A percentile compares a stretch with the other conserved stretches of the same genome.
These are phyloP conservation scores for Notothenia coriiceps DNA, from an alignment of 2,113 vertebrate genomes.

Conservation along the genomic window DNA sequence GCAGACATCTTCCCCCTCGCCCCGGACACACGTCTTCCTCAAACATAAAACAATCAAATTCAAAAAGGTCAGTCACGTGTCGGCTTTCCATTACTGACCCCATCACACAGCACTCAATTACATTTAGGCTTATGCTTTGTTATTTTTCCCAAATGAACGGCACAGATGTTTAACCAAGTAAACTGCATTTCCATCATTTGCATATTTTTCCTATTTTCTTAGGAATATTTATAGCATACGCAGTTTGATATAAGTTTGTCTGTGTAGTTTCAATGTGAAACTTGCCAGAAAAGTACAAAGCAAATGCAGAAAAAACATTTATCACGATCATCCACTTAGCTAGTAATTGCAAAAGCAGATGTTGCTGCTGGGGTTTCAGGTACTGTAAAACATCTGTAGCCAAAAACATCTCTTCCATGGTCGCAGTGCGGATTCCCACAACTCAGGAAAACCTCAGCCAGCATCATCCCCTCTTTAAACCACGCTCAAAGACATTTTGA, in stretches of 20 bases:
- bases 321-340: slow-evolving; percentile 58
- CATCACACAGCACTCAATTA: slow-evolving; percentile 20
- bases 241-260: slow-evolving; percentile 20
- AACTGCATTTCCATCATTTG: slow-evolving; percentile 20
- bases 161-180: background rate
- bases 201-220: slow-evolving; percentile 15
- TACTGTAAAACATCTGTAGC: slow-evolving; percentile 43
- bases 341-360: slow-evolving; percentile 64
- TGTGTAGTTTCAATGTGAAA: slow-evolving; percentile 1
- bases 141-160: slow-evolving; percentile 1
- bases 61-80: slow-evolving; percentile 62
- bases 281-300: slow-evolving; percentile 21
- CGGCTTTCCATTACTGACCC: slow-evolving; percentile 42
- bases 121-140: background rate
- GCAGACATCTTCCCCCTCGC: slow-evolving; percentile 77
- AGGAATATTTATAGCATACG: background rate
- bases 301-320: slow-evolving; percentile 37
- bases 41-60: slow-evolving; percentile 55
- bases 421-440: slow-evolving; percentile 43
- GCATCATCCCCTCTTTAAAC: slow-evolving; percentile 45
- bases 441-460: slow-evolving; percentile 40
- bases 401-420: slow-evolving; percentile 34
- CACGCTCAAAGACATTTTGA: slow-evolving; percentile 65
- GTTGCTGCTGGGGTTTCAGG: slow-evolving; percentile 38
- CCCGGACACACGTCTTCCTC: slow-evolving; percentile 70